These are phyloP conservation scores for Avahi laniger DNA, from an alignment of 2,797 vertebrate species.

Conservation along the genomic window DNA sequence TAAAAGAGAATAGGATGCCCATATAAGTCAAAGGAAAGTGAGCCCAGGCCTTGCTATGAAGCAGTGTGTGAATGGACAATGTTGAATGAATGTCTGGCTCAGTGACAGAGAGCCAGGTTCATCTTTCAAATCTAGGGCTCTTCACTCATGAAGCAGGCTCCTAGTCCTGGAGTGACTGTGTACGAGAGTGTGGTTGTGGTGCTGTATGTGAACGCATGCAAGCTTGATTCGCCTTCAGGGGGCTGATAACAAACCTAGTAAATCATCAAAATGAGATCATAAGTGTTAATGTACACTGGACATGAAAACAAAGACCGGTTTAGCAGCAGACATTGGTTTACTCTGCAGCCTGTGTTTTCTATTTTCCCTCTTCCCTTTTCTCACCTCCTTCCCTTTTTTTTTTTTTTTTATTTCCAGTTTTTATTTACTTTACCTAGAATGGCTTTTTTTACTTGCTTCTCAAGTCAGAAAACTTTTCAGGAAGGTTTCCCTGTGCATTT, in stretches of 20 bases:
- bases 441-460: slow-evolving; percentile 94
- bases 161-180: slow-evolving; percentile 91
- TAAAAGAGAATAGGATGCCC: slow-evolving; percentile 85
- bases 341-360: slow-evolving; percentile 93
- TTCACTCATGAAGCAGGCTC: slow-evolving; percentile 89
- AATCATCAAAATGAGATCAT: slow-evolving; percentile 89
- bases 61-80: slow-evolving; percentile 94
- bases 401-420: slow-evolving; percentile 66
- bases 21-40: slow-evolving; percentile 84
- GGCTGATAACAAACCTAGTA: slow-evolving; percentile 90
- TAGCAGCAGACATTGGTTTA: slow-evolving; percentile 94
- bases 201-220: slow-evolving; percentile 96
- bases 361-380: slow-evolving; percentile 62
- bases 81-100: slow-evolving; percentile 96
- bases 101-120: slow-evolving; percentile 91
- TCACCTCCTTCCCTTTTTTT: not conserved
- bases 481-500: slow-evolving; percentile 92
- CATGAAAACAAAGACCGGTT: slow-evolving; percentile 90
- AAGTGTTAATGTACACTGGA: slow-evolving; percentile 97
- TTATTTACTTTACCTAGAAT: slow-evolving; percentile 88
- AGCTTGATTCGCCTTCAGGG: slow-evolving; percentile 91
- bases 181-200: slow-evolving; percentile 91
- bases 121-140: slow-evolving; percentile 89
- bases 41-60: slow-evolving; percentile 93
- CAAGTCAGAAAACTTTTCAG: slow-evolving; percentile 92